phyloP scores from a whole-genome alignment of 2,888 invertebrate species.

The Brenthis hecate region DNA sequence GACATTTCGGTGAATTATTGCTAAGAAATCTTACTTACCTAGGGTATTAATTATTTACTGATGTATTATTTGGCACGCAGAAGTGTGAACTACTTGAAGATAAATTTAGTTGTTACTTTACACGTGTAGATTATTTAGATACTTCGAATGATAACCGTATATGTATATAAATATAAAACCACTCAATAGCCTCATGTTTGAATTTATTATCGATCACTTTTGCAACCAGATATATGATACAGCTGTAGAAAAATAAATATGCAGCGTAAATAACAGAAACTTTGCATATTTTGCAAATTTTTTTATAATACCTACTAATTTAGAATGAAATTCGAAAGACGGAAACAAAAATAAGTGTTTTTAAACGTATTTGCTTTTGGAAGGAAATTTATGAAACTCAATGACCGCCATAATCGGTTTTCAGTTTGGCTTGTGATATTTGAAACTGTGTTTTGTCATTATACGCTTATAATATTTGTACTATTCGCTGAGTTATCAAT shows the following conservation, averaged over 20 bases:
- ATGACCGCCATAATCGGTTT: background rate
- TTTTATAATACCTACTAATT: too few species aligned
- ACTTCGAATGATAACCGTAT: slow-evolving; percentile 21
- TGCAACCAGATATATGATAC: slow-evolving; percentile 5
- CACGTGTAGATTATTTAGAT: slow-evolving; percentile 29
- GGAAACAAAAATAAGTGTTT: too few species aligned
- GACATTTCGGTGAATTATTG: too few species aligned
- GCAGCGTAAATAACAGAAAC: background rate
- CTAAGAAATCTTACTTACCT: too few species aligned
- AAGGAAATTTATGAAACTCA: background rate
- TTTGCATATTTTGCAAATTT: too few species aligned
- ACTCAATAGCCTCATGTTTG: background rate
- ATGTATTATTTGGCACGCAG: slow-evolving; percentile 11
- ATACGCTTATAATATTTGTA: slow-evolving; percentile 4
- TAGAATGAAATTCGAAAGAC: too few species aligned
- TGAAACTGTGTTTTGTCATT: background rate
- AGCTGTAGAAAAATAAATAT: slow-evolving; percentile 17
- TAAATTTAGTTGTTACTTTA: slow-evolving; percentile 7
- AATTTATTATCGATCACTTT: slow-evolving; percentile 23
- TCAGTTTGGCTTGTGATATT: background rate
- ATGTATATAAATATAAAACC: slow-evolving; percentile 19
- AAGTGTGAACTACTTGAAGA: background rate
- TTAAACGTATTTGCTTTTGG: background rate
- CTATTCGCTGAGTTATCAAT: slow-evolving; percentile 1
- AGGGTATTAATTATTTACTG: too few species aligned